A percentile compares a stretch with the other conserved stretches of the same genome.
phyloP scores from a whole-genome alignment of 2,888 invertebrate species.

The Morpho helenor region DNA sequence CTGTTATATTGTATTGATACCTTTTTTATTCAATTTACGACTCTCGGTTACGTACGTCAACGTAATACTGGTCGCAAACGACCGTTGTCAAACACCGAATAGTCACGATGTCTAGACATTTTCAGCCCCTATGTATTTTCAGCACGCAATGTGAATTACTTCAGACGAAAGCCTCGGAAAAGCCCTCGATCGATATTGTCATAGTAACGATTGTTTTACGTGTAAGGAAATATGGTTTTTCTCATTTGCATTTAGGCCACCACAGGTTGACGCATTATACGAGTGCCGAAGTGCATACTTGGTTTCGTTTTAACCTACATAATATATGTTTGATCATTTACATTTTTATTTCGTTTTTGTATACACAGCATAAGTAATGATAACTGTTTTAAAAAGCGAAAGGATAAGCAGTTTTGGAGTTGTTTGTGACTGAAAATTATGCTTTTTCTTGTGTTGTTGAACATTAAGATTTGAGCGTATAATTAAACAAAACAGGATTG shows the following conservation, averaged over 20 bases:
- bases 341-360: too few relatives aligned
- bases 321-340: too few relatives aligned
- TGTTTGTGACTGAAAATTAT: too few relatives aligned
- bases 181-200: conserved; percentile 75
- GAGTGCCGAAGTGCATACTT: background rate
- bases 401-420: too few relatives aligned
- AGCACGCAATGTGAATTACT: conserved; percentile 66
- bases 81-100: conserved; percentile 9
- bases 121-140: conserved; percentile 61
- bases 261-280: conserved; percentile 38
- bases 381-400: too few relatives aligned
- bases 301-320: too few relatives aligned
- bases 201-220: conserved; percentile 74
- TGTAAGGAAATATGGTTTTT: conserved; percentile 59
- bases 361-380: too few relatives aligned
- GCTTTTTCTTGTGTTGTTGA: too few relatives aligned
- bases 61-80: conserved; percentile 11
- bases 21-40: conserved; percentile 32
- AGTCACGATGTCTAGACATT: conserved; percentile 29
- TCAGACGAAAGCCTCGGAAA: conserved; percentile 73
- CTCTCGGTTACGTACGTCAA: conserved; percentile 11
- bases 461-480: too few relatives aligned
- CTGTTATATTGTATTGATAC: conserved; percentile 37
- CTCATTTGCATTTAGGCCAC: conserved; percentile 74
- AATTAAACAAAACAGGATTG: too few relatives aligned